Evolutionary conservation across 92 coral and sea anemone species (phyloP), one percentile per base, ranked within the genome.

Genomic region (Bergia puertoricense): DNA sequence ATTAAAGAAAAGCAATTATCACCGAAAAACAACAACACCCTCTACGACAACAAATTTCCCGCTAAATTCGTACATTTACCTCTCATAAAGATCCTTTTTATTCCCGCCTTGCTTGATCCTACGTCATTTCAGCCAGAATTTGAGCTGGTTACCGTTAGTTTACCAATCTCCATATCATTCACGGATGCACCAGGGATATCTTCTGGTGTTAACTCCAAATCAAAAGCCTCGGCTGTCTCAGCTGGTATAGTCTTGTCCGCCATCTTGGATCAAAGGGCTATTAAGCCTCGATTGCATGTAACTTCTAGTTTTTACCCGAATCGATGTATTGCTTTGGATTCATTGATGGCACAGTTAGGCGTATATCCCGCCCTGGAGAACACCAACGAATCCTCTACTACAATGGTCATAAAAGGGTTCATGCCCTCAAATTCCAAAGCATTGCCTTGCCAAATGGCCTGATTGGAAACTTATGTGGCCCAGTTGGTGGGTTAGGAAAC

Each of bases 51-150:
- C 75, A 85, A 14, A 48, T 14, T 74, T 68, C 88, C n/a, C 79
- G 48, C 45, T 57, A 37, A 7, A 59, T 18, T 51, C 77, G 78
- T 41, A 69, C 79, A 46, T 48, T 75, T 74, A 74, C 88, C 88
- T 85, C 38, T 69, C 88, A 46, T 38, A 85, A 73, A 85, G 81
- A 40, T 75, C 88, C 81, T 85, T 74, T 85, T 85, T 85, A 36
- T 85, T 85, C 39, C 81, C 72, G 65, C 88, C 80, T 72, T 85
- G 88, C 57, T 85, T 85, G 51, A 85, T 69, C 69, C 88, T 74
- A 59, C 67, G 89, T 77, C 84, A 88, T 82, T 54, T 83, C 54
- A 77, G 91, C 89, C 84, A 88, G 81, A 85, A 85, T 50, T 85
- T 85, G 11, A 85, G 65, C 65, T 85, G 81, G 38, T 85, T 85